Evolutionary conservation across 1,140 invertebrate genomes (phyloP).

Genomic region (Aphaenogaster rudis): DNA sequence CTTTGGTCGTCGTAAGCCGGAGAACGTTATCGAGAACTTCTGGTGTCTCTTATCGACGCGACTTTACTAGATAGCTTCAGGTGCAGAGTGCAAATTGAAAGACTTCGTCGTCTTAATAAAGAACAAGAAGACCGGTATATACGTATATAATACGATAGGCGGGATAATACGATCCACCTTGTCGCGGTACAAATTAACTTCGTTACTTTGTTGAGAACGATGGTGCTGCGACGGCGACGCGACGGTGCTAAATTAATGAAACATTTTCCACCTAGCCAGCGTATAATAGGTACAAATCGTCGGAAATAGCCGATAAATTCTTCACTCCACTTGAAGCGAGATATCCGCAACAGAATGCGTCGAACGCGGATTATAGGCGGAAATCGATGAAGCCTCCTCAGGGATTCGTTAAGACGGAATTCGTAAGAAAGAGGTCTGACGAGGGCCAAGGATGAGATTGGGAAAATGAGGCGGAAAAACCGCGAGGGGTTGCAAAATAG

Average conservation of each 20-base stretch:
- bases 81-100: conserved; percentile 59
- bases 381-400: conserved; percentile 54
- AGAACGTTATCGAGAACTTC: conserved; percentile 55
- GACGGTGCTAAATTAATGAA: conserved; percentile 72
- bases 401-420: conserved; percentile 64
- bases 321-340: not conserved
- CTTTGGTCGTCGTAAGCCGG: conserved; percentile 42
- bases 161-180: conserved; percentile 72
- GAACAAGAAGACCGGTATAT: conserved; percentile 29
- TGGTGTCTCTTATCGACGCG: conserved; percentile 53
- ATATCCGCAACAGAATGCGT: conserved; percentile 2
- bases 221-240: not conserved
- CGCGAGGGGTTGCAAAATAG: conserved; percentile 42
- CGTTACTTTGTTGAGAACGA: conserved; percentile 64
- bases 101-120: conserved; percentile 63
- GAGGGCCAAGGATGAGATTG: conserved; percentile 1
- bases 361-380: not conserved
- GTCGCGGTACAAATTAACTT: conserved; percentile 74
- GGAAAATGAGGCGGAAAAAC: conserved; percentile 37
- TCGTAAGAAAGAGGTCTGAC: conserved; percentile 44
- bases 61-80: conserved; percentile 63
- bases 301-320: conserved; percentile 38
- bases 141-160: conserved; percentile 50
- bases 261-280: conserved; percentile 50
- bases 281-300: conserved; percentile 50